phyloP scores from a whole-genome alignment of 1,140 invertebrate genomes.

The silkworm (Bombyx mori) region DNA sequence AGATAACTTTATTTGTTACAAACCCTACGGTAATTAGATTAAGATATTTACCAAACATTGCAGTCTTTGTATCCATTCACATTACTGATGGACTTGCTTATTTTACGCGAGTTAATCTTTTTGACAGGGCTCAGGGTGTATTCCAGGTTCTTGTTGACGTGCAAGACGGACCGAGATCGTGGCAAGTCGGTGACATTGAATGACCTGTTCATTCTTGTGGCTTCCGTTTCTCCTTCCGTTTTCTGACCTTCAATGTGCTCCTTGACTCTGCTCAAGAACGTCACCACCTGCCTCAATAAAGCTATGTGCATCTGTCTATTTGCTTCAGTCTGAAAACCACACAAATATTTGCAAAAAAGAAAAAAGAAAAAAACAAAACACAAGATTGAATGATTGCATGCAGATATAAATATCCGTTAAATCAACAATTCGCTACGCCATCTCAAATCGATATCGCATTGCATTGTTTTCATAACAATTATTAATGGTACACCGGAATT shows the following conservation, averaged over 20 bases:
- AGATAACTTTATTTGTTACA: too few species aligned
- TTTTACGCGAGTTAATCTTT: conserved; percentile 53
- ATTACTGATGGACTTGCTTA: conserved; percentile 61
- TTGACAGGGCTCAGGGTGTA: conserved; percentile 37
- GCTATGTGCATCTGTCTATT: conserved; percentile 85
- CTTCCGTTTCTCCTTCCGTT: conserved; percentile 30
- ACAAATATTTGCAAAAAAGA: conserved; percentile 26
- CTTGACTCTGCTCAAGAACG: conserved; percentile 81
- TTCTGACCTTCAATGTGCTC: conserved; percentile 72
- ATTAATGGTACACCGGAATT: background rate
- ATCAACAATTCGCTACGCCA: conserved; percentile 20
- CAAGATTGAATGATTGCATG: conserved; percentile 2
- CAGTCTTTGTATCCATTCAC: conserved; percentile 56
- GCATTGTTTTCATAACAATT: background rate
- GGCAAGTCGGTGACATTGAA: conserved; percentile 69
- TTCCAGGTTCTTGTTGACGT: conserved; percentile 54
- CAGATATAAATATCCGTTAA: too few species aligned
- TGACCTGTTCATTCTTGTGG: conserved; percentile 44
- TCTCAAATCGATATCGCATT: conserved; percentile 23
- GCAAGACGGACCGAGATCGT: conserved; percentile 47
- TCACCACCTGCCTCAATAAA: conserved; percentile 83
- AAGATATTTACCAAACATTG: conserved; percentile 39
- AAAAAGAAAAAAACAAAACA: conserved; percentile 5
- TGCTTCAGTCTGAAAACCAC: conserved; percentile 77
- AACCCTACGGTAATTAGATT: conserved; percentile 14